phyloP scores from a whole-genome alignment of 2,888 invertebrate species.

The Chouioia cunea region DNA sequence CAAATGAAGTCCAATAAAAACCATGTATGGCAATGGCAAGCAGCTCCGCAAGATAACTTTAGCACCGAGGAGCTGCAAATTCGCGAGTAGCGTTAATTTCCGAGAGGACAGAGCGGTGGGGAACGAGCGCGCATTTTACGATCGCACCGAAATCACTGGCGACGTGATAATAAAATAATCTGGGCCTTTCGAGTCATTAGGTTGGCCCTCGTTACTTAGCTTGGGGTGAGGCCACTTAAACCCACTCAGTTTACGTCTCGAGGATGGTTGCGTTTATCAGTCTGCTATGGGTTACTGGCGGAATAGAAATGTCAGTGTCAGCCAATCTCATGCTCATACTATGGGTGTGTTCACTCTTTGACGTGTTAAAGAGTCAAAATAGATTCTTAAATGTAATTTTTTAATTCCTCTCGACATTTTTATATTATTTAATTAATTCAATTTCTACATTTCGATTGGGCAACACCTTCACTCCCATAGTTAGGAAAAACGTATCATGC shows the following conservation, averaged over 20 bases:
- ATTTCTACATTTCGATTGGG: too few species aligned
- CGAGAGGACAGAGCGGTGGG: conserved; percentile 18
- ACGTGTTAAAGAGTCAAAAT: not conserved
- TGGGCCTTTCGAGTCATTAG: conserved; percentile 68
- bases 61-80: conserved; percentile 7
- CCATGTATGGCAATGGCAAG: too few species aligned
- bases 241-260: conserved; percentile 11
- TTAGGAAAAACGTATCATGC: too few species aligned
- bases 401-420: too few species aligned
- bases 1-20: too few species aligned
- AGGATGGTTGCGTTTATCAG: not conserved
- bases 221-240: conserved; percentile 47
- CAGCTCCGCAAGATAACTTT: too few species aligned
- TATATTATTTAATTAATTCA: too few species aligned
- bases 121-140: conserved; percentile 58
- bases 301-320: not conserved
- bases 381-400: not conserved
- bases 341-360: too few species aligned
- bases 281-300: not conserved
- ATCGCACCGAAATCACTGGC: conserved; percentile 64
- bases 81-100: conserved; percentile 42
- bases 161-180: conserved; percentile 69
- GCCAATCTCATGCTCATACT: too few species aligned
- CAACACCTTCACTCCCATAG: too few species aligned
- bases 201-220: conserved; percentile 65